phyloP scores from a whole-genome alignment of 2,888 invertebrate genomes.

The Bhutanitis thaidina region DNA sequence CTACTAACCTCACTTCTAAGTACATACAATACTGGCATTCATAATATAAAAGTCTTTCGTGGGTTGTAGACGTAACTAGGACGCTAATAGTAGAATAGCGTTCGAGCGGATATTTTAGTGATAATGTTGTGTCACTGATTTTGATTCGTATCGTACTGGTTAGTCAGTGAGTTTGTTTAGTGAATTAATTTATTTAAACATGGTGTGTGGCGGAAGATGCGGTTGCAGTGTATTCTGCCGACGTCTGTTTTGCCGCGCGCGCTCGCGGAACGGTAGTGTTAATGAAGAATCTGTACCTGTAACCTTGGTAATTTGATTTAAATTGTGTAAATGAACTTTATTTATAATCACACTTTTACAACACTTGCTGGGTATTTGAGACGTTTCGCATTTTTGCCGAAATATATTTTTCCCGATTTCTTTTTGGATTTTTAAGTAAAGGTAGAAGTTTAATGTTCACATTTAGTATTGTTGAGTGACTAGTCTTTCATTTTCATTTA shows the following conservation, averaged over 20 bases:
- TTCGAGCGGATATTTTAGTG: slow-evolving; percentile 52
- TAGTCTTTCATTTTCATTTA: no score
- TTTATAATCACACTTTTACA: slow-evolving; percentile 11
- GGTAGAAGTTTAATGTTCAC: no score
- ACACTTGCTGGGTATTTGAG: slow-evolving; percentile 1
- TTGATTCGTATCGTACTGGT: slow-evolving; percentile 28
- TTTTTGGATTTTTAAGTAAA: no score
- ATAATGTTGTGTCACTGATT: slow-evolving; percentile 38
- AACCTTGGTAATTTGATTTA: slow-evolving; percentile 44
- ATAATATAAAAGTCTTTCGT: slow-evolving; percentile 19
- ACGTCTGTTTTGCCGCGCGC: slow-evolving; percentile 56
- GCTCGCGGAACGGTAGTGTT: slow-evolving; percentile 36
- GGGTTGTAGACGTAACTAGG: slow-evolving; percentile 27
- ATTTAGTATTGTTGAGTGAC: no score
- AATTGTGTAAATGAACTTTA: slow-evolving; percentile 11
- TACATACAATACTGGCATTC: background rate
- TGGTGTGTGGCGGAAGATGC: slow-evolving; percentile 57
- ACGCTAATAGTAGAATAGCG: slow-evolving; percentile 26
- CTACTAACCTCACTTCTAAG: background rate
- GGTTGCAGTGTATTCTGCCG: slow-evolving; percentile 60
- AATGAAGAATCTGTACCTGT: slow-evolving; percentile 40
- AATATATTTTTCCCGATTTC: no score
- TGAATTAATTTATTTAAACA: slow-evolving; percentile 24
- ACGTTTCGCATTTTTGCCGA: no score
- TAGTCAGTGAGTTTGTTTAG: slow-evolving; percentile 29